These are phyloP conservation scores for Labroides dimidiatus DNA, from an alignment of 2,797 vertebrate genomes.

Conservation along the genomic window DNA sequence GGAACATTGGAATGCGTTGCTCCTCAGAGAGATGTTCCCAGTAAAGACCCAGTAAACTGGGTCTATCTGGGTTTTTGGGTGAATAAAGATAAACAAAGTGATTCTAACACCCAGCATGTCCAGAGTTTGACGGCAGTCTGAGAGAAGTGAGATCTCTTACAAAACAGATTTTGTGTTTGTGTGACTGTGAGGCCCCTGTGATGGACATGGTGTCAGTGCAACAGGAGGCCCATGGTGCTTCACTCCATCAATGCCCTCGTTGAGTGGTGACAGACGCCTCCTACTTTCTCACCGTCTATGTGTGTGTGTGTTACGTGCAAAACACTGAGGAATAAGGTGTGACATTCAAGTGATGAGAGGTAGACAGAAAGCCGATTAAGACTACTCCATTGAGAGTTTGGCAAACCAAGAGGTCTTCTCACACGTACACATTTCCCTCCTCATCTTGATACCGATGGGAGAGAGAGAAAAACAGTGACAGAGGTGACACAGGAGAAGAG, in stretches of 20 bases:
- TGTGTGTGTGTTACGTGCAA: constrained; percentile 6
- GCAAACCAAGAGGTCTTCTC: constrained; percentile 39
- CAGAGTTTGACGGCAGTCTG: neutral
- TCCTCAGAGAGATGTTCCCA: too few species aligned
- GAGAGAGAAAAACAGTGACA: neutral
- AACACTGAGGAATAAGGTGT: constrained; percentile 19
- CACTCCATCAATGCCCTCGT: constrained; percentile 39
- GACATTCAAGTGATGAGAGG: constrained; percentile 65
- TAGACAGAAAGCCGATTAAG: constrained; percentile 34
- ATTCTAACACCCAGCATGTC: neutral
- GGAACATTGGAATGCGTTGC: too few species aligned
- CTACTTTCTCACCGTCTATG: constrained; percentile 46
- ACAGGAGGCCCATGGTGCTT: constrained; percentile 43
- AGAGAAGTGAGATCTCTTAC: constrained; percentile 20
- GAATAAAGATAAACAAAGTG: neutral
- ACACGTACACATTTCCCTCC: constrained; percentile 26
- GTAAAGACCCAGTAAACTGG: neutral
- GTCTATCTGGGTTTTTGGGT: neutral
- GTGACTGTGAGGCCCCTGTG: constrained; percentile 33
- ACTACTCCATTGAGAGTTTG: constrained; percentile 18
- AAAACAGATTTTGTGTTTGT: constrained; percentile 36
- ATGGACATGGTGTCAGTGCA: constrained; percentile 61
- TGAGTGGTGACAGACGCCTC: constrained; percentile 65
- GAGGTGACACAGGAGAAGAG: constrained; percentile 7
- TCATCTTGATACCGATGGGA: constrained; percentile 13